Conservation (phyloP, 2,888 invertebrate species). For the Tenthredo mesomela region DNA sequence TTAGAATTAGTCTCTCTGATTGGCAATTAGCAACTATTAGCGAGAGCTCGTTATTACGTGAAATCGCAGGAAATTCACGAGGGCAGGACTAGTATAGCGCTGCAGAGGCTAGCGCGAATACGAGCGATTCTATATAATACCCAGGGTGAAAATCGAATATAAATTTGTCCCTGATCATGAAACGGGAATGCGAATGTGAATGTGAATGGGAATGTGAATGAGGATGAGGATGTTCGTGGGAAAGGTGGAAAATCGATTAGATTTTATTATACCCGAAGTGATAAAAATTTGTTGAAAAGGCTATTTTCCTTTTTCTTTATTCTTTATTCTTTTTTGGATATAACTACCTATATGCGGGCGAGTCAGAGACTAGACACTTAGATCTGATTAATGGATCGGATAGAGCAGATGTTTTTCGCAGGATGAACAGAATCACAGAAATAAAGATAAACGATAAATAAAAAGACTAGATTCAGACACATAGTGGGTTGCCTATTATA, state of each 20-base stretch:
- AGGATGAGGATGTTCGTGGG: too few species aligned
- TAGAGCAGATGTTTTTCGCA: not conserved
- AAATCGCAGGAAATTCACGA: constrained; percentile 9
- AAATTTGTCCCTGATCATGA: not conserved
- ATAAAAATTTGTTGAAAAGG: not conserved
- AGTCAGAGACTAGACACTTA: not conserved
- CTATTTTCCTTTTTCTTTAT: not conserved
- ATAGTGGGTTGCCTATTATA: too few species aligned
- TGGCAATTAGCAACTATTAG: constrained; percentile 50
- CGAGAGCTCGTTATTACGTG: constrained; percentile 16
- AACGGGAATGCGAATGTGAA: not conserved
- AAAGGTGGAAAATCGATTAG: too few species aligned
- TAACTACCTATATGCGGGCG: too few species aligned
- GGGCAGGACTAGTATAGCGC: not conserved
- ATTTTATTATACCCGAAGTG: not conserved
- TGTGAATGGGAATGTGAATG: too few species aligned
- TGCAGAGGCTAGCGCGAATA: not conserved
- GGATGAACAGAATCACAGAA: not conserved
- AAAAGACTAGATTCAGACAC: too few species aligned
- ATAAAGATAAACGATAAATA: not conserved
- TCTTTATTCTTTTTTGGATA: not conserved
- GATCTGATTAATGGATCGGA: not conserved
- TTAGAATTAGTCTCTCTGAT: constrained; percentile 51
- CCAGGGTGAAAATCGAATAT: not conserved
- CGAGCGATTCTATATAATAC: too few species aligned